A percentile compares a stretch with the other conserved stretches of the same genome.
Evolutionary conservation across 2,888 invertebrate genomes (phyloP).

Genomic region (Lamproptera curius): DNA sequence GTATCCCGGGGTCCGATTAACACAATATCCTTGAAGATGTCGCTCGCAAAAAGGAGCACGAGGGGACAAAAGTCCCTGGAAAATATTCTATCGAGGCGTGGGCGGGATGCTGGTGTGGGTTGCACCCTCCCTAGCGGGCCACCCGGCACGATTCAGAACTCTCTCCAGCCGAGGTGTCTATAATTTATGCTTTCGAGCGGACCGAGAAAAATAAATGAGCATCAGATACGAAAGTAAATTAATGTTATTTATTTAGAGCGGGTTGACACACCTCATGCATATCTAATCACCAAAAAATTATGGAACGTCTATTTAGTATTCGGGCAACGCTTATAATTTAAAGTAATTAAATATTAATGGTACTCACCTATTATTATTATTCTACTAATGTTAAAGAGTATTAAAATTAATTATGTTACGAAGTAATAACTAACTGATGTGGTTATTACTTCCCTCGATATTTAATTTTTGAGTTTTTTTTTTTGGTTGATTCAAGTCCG

Average conservation of each 20-base stretch:
- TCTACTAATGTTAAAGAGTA: too few relatives aligned
- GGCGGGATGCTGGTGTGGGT: slow-evolving; percentile 26
- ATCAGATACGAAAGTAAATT: slow-evolving; percentile 46
- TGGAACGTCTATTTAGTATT: too few relatives aligned
- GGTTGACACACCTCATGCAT: too few relatives aligned
- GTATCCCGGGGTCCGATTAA: slow-evolving; percentile 66
- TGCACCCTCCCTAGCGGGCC: slow-evolving; percentile 17
- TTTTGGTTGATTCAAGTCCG: too few relatives aligned
- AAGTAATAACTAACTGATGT: too few relatives aligned
- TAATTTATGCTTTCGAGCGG: slow-evolving; percentile 71
- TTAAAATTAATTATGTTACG: too few relatives aligned
- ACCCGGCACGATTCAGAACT: slow-evolving; percentile 28
- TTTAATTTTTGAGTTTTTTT: too few relatives aligned
- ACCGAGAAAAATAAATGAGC: slow-evolving; percentile 72
- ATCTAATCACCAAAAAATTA: too few relatives aligned
- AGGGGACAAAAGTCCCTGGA: slow-evolving; percentile 67
- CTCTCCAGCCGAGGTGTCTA: slow-evolving; percentile 64
- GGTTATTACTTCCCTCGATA: too few relatives aligned
- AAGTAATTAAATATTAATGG: too few relatives aligned
- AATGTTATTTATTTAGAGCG: background rate
- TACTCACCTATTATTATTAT: too few relatives aligned
- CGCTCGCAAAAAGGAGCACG: slow-evolving; percentile 67
- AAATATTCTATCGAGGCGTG: slow-evolving; percentile 64
- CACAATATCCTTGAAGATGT: slow-evolving; percentile 75
- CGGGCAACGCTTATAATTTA: too few relatives aligned